phyloP scores from a whole-genome alignment of 1,140 invertebrate genomes.

The Saccostrea cuccullata region DNA sequence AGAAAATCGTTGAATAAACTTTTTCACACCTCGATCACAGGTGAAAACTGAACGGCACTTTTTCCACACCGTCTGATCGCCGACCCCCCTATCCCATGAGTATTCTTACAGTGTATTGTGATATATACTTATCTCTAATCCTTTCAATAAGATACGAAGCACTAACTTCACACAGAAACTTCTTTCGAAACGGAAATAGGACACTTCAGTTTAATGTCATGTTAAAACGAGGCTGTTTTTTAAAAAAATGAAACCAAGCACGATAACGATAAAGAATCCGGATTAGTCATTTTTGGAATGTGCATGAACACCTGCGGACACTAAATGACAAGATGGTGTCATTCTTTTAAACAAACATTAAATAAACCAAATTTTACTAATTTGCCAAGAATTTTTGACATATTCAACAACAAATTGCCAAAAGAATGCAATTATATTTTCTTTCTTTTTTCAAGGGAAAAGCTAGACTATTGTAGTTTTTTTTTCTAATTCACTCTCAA shows the following conservation, averaged over 20 bases:
- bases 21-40: conserved; percentile 25
- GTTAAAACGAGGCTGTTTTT: conserved; percentile 23
- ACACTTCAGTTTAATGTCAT: conserved; percentile 33
- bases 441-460: too few relatives aligned
- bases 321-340: neutral
- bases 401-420: too few relatives aligned
- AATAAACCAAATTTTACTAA: neutral
- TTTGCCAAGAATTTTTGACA: too few relatives aligned
- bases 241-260: neutral
- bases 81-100: conserved; percentile 8
- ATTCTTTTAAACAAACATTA: conserved; percentile 10
- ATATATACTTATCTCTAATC: conserved; percentile 16
- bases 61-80: neutral
- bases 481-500: too few relatives aligned
- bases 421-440: too few relatives aligned
- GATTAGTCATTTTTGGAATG: neutral
- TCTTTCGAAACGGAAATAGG: conserved; percentile 33
- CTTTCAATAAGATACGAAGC: neutral
- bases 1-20: neutral
- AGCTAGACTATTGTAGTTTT: too few relatives aligned
- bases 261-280: conserved; percentile 4
- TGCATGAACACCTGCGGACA: conserved; percentile 8
- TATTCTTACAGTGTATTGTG: neutral
- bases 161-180: neutral
- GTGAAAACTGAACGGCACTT: conserved; percentile 1